A percentile compares a stretch with the other conserved stretches of the same genome.
These are phyloP conservation scores for Ophiothrix spiculata DNA, from an alignment of 35 echinoderm and acorn worm genomes.

Conservation along the genomic window DNA sequence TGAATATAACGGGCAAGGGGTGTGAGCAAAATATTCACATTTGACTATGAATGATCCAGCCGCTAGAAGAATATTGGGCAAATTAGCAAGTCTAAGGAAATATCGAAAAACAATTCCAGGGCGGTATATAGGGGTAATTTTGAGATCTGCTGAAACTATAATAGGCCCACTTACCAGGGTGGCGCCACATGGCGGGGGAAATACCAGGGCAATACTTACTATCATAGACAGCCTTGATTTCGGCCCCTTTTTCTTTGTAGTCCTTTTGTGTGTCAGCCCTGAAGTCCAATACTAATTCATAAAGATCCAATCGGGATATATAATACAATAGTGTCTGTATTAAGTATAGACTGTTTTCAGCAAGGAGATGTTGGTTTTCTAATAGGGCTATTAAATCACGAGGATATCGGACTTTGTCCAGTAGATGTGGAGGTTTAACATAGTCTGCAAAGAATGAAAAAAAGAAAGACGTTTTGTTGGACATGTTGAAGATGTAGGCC, in stretches of 20 bases:
- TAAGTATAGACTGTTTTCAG: slow-evolving; percentile 85
- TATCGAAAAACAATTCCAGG: neutral
- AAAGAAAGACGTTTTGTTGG: neutral
- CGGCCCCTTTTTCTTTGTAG: slow-evolving; percentile 46
- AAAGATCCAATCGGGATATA: slow-evolving; percentile 72
- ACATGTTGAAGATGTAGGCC: neutral
- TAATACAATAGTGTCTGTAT: slow-evolving; percentile 86
- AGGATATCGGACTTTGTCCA: slow-evolving; percentile 43
- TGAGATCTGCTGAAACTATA: neutral
- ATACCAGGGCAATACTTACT: slow-evolving; percentile 55
- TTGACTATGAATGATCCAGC: too few relatives aligned
- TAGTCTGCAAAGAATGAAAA: slow-evolving; percentile 42
- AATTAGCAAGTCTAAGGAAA: too few relatives aligned
- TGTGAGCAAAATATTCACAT: too few relatives aligned
- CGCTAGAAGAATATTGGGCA: too few relatives aligned
- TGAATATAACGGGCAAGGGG: too few relatives aligned
- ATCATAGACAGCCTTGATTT: slow-evolving; percentile 60
- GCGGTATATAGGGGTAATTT: neutral
- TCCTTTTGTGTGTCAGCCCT: slow-evolving; percentile 54
- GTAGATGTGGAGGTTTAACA: slow-evolving; percentile 43
- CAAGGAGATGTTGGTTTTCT: slow-evolving; percentile 65
- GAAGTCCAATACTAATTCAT: slow-evolving; percentile 73
- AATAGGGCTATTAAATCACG: slow-evolving; percentile 45
- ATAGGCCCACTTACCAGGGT: neutral
- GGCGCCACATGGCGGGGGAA: too few relatives aligned